Evolutionary conservation across 2,797 vertebrate species (phyloP), one percentile per base, ranked within the genome.

Genomic region (Babyrousa celebensis): DNA sequence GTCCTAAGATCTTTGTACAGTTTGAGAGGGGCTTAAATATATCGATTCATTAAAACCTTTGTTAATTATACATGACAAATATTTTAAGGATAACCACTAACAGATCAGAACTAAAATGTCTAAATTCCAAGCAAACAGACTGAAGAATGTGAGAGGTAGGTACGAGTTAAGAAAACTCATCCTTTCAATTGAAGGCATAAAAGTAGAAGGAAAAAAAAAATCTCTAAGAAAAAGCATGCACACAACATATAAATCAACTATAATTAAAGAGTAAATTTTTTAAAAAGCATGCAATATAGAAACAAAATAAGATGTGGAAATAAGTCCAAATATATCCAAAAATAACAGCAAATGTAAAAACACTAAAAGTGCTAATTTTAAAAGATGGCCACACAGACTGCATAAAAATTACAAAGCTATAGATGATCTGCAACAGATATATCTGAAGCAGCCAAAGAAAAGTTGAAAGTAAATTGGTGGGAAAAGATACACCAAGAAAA

Each of bases 341-440:
- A 63, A 48, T 14, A 83, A 84, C 6, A 68, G 14, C 25, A 84
- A 71, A 88, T 9, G 10, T 56, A 77, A 72, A 96, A 95, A 56
- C 52, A 36, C 5, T 43, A 54, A 77, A 48, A 75, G 3, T 15
- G 29, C n/a, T 40, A 80, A 58, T 68, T 77, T 90, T 78, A 86
- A 86, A 96, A 91, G 40, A 54, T 52, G n/a, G 1, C 29, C 54
- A 36, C 25, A 70, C 40, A 23, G 2, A 52, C 21, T 25, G 32
- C 23, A 56, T 70, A 16, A 62, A 75, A 85, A 90, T 48, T 43
- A 79, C 52, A 79, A 56, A n/a, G 6, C n/a, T 43, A 29, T 7
- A 68, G 23, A n/a, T 52, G 17, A 63, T 72, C 67, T 21, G 68
- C 14, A 84, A 54, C 70, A 88, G 52, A 29, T 68, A 68, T 40